Evolutionary conservation across 2,797 vertebrate species (phyloP).

Genomic region (Neomorphus geoffroyi): DNA sequence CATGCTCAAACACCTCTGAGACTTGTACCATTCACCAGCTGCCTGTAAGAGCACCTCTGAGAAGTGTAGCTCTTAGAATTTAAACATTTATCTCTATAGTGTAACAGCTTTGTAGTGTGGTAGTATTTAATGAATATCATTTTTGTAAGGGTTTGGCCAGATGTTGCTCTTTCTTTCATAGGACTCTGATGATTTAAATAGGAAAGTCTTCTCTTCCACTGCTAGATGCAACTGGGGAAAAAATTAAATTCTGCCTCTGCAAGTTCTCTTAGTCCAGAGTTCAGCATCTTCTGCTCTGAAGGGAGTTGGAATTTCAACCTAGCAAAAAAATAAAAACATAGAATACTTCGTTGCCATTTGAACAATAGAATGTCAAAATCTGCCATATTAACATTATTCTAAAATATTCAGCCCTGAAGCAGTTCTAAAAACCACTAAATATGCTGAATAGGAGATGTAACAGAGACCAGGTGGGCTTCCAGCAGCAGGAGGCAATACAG

Average conservation of each 20-base stretch:
- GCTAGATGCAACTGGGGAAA: background rate
- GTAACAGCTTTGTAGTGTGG: background rate
- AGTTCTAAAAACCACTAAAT: constrained; percentile 22
- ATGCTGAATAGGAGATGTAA: constrained; percentile 35
- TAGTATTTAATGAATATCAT: background rate
- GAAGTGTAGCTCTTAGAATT: background rate
- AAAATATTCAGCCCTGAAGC: constrained; percentile 39
- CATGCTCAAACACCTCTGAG: background rate
- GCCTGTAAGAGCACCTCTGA: background rate
- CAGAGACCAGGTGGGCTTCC: constrained; percentile 32
- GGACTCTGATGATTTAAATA: background rate
- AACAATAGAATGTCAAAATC: constrained; percentile 43
- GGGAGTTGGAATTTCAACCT: background rate
- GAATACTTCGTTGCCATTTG: background rate
- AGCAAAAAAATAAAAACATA: background rate
- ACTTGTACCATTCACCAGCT: background rate
- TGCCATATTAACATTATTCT: constrained; percentile 5
- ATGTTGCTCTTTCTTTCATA: constrained; percentile 42
- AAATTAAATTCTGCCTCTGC: background rate
- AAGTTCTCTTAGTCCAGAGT: background rate
- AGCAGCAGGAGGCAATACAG: constrained; percentile 35
- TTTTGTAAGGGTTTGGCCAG: background rate
- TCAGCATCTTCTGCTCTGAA: constrained; percentile 3
- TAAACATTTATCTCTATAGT: background rate
- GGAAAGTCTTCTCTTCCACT: background rate